phyloP scores from a whole-genome alignment of 2,113 vertebrate genomes.

The Zingel zingel region DNA sequence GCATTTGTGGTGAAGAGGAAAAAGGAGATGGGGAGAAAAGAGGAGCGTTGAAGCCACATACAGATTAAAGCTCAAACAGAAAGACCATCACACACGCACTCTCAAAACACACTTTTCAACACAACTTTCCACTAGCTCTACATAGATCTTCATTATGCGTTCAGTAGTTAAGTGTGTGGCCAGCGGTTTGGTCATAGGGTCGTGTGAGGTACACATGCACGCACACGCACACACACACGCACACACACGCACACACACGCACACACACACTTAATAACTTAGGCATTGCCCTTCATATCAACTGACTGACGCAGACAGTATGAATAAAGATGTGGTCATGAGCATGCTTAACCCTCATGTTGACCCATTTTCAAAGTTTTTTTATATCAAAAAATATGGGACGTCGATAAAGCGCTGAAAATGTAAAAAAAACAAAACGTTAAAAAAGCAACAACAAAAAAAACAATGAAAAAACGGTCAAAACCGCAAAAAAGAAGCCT shows the following conservation, averaged over 20 bases:
- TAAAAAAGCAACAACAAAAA: no score
- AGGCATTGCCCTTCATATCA: neutral
- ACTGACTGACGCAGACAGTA: neutral
- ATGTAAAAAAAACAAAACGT: no score
- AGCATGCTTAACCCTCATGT: neutral
- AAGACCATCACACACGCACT: slow-evolving; percentile 6
- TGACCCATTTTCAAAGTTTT: no score
- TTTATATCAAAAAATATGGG: no score
- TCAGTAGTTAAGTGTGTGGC: slow-evolving; percentile 36
- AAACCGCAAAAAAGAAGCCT: no score
- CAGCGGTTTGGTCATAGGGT: slow-evolving; percentile 40
- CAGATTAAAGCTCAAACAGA: slow-evolving; percentile 35
- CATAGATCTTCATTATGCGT: slow-evolving; percentile 27
- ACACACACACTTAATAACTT: neutral
- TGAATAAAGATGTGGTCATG: neutral
- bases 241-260: neutral
- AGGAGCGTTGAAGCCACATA: slow-evolving; percentile 16
- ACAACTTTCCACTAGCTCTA: slow-evolving; percentile 49
- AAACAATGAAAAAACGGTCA: no score
- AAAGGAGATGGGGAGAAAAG: slow-evolving; percentile 8
- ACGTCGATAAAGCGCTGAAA: no score
- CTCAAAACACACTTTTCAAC: slow-evolving; percentile 21
- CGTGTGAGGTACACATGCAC: neutral
- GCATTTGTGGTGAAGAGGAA: slow-evolving; percentile 17
- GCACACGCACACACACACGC: neutral